Conservation (phyloP, 2,888 invertebrate species). For the Thumatha senex region DNA sequence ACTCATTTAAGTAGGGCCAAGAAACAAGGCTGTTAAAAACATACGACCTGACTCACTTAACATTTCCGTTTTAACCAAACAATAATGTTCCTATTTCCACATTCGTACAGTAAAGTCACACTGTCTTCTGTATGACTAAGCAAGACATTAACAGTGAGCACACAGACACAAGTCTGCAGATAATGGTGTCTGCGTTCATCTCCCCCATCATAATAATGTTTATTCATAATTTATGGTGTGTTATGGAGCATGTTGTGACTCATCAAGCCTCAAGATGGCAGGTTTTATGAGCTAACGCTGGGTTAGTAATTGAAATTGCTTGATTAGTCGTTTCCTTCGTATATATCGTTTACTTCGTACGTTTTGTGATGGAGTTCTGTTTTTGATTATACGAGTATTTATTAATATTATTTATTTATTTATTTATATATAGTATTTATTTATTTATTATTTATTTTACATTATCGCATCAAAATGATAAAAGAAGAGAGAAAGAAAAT, state of each 20-base stretch:
- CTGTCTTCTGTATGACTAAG: conserved; percentile 24
- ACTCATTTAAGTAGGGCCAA: too few relatives aligned
- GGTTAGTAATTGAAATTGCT: neutral
- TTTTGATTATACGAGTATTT: too few relatives aligned
- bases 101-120: neutral
- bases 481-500: too few relatives aligned
- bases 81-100: neutral
- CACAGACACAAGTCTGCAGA: conserved; percentile 27
- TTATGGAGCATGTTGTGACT: conserved; percentile 45
- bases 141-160: conserved; percentile 11
- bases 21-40: too few relatives aligned
- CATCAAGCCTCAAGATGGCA: conserved; percentile 40
- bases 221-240: conserved; percentile 64
- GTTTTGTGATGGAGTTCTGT: neutral
- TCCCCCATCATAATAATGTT: conserved; percentile 60
- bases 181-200: conserved; percentile 41
- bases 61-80: too few relatives aligned
- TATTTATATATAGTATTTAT: too few relatives aligned
- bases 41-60: too few relatives aligned
- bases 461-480: too few relatives aligned
- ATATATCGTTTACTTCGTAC: too few relatives aligned
- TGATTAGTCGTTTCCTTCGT: neutral
- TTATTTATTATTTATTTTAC: too few relatives aligned
- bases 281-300: conserved; percentile 14
- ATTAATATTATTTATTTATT: too few relatives aligned